Evolutionary conservation across 2,113 vertebrate species (phyloP), one percentile per base, ranked within the genome.

Genomic region (Sceloporus undulatus): DNA sequence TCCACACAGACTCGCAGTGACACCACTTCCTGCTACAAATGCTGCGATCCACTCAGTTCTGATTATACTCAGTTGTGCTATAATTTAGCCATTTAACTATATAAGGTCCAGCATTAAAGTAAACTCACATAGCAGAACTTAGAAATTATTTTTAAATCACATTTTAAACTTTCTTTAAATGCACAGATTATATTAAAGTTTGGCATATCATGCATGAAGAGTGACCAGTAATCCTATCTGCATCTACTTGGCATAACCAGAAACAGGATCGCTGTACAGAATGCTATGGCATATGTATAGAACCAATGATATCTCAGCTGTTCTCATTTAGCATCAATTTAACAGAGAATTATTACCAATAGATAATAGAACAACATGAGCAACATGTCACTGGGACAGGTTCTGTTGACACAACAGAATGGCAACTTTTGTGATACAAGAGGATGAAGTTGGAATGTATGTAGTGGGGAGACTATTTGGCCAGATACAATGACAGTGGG

Each of bases 351-450:
- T 59, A 19, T 42, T 73, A 56, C 54, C 34, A 21, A 16, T 21
- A 48, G 2, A 87, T 34, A 23, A 87, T 40, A 62, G 52, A 11
- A 59, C 16, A 40, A 79, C n/a, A 68, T 10, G 54, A 23, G 14
- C n/a, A 52, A 21, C 68, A 59, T 29, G 71, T 86, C 66, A 73
- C 27, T 87, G 52, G 85, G 79, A 81, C 68, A 42, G 59, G 68
- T 81, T 71, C 54, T 87, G 68, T 87, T 87, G 68, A 73, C 52
- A 71, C 68, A 87, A 81, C 78, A 81, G 66, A 81, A 81, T 59
- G 34, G 52, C 81, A 78, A 81, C 66, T 74, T 87, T 87, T 81
- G 52, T 42, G 78, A 74, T 21, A 80, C 73, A 14, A 73, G 40
- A 40, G 48, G 48, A 23, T 29, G 34, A 40, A 87, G 25, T 71